phyloP scores from a whole-genome alignment of 2,113 vertebrate species.

The Clarias gariepinus region DNA sequence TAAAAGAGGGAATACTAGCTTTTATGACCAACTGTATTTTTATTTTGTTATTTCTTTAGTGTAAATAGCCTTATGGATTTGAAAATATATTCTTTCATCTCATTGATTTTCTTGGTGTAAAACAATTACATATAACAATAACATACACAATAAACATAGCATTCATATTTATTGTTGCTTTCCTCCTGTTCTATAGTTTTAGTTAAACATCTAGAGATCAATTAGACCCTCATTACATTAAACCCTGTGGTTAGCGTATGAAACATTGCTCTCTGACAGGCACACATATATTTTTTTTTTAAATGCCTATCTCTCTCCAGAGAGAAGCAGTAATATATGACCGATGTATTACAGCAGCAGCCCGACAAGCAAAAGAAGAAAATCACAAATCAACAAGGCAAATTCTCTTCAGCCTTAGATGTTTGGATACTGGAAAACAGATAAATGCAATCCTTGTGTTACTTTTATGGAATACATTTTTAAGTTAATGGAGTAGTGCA shows the following conservation, averaged over 20 bases:
- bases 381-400: not conserved
- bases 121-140: constrained; percentile 6
- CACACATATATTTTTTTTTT: constrained; percentile 33
- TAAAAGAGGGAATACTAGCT: too few relatives aligned
- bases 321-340: constrained; percentile 30
- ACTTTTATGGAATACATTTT: constrained; percentile 3
- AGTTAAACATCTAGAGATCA: constrained; percentile 37
- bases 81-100: constrained; percentile 35
- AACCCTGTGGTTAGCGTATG: constrained; percentile 45
- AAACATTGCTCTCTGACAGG: constrained; percentile 38
- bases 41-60: not conserved
- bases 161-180: constrained; percentile 9
- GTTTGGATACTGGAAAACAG: not conserved
- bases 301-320: constrained; percentile 21
- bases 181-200: not conserved
- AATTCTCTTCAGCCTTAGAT: not conserved
- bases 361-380: not conserved
- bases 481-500: not conserved
- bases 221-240: constrained; percentile 43
- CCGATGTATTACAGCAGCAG: not conserved
- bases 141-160: constrained; percentile 23
- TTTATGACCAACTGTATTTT: not conserved
- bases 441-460: constrained; percentile 20
- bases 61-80: not conserved
- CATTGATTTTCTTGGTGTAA: constrained; percentile 34